phyloP scores from a whole-genome alignment of 2,113 vertebrate species.

The Genyomyrus donnyi region DNA sequence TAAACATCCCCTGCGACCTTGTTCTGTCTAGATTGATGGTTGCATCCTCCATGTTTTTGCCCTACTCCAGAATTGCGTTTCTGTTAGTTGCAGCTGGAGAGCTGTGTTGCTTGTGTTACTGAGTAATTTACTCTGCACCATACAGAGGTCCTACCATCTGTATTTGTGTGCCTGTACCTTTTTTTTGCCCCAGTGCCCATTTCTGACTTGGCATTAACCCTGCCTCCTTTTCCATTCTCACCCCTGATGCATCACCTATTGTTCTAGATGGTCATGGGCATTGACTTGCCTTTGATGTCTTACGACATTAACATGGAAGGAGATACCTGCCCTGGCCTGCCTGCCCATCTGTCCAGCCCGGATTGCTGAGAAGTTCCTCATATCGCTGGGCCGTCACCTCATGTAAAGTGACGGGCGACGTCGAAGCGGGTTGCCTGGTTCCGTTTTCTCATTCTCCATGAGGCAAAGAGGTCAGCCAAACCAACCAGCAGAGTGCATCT shows the following conservation, averaged over 20 bases:
- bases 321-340: conserved; percentile 13
- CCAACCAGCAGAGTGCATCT: conserved; percentile 8
- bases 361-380: conserved; percentile 49
- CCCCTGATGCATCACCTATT: not conserved
- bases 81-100: not conserved
- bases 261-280: not conserved
- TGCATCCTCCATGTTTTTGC: not conserved
- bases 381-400: conserved; percentile 62
- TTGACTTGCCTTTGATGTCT: not conserved
- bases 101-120: not conserved
- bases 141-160: not conserved
- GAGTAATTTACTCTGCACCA: not conserved
- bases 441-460: conserved; percentile 40
- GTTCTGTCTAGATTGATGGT: not conserved
- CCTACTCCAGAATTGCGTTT: not conserved
- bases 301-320: not conserved
- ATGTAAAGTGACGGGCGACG: conserved; percentile 52
- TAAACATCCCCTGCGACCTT: not conserved
- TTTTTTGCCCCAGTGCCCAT: conserved; percentile 51
- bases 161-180: conserved; percentile 20
- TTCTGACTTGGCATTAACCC: conserved; percentile 34
- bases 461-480: conserved; percentile 38
- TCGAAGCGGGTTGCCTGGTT: conserved; percentile 47
- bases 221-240: not conserved
- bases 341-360: conserved; percentile 38